These are phyloP conservation scores for Sebastes schlegelii DNA, from an alignment of 2,113 vertebrate species.

Conservation along the genomic window DNA sequence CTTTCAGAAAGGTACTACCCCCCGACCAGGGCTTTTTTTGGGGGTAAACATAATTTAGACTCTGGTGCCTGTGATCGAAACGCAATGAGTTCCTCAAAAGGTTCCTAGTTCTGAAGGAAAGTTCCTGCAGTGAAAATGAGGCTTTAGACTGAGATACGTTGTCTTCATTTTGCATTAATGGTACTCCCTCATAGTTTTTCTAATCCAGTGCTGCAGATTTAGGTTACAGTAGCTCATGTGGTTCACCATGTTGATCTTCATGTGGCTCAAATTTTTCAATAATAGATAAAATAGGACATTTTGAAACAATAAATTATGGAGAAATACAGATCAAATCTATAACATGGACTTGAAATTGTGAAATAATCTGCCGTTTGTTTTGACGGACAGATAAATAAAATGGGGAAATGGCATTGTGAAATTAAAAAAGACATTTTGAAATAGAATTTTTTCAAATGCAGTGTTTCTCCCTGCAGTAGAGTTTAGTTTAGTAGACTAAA, in stretches of 20 bases:
- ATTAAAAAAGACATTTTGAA: not conserved
- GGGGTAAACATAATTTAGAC: too few species aligned
- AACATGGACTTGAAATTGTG: not conserved
- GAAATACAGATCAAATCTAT: not conserved
- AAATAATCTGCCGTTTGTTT: not conserved
- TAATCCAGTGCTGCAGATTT: not conserved
- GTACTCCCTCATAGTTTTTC: not conserved
- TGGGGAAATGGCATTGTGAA: not conserved
- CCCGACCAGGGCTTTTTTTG: too few species aligned
- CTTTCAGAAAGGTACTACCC: too few species aligned
- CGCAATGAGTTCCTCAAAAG: too few species aligned
- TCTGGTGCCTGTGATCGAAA: too few species aligned
- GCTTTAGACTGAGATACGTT: not conserved
- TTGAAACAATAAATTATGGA: not conserved
- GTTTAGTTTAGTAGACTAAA: not conserved
- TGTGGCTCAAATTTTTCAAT: not conserved
- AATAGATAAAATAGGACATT: not conserved
- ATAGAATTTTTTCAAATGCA: not conserved
- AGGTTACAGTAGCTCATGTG: not conserved
- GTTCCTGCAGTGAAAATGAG: too few species aligned
- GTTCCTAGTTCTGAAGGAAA: too few species aligned
- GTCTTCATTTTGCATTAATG: not conserved
- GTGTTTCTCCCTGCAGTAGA: not conserved
- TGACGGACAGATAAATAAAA: not conserved
- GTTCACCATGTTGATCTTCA: not conserved